phyloP scores from a whole-genome alignment of 2,797 vertebrate genomes.

The Poecile montanus region DNA sequence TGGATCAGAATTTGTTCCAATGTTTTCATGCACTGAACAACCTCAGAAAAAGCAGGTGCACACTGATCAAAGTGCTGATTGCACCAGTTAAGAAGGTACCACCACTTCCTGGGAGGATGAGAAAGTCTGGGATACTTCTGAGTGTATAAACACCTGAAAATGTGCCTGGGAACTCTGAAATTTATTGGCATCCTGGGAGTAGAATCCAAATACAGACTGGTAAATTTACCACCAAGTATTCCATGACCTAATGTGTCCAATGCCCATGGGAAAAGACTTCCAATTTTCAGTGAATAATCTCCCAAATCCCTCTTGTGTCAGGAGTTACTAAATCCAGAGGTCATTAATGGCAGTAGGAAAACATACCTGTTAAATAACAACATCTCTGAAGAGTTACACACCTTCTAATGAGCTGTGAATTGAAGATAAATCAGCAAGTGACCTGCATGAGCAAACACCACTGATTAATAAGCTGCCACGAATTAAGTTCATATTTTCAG shows the following conservation, averaged over 20 bases:
- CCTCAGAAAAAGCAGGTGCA: not conserved
- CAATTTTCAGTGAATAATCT: not conserved
- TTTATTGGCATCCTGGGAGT: not conserved
- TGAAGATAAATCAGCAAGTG: conserved; percentile 52
- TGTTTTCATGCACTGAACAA: not conserved
- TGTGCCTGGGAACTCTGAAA: not conserved
- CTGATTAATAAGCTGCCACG: conserved; percentile 59
- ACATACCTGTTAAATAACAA: conserved; percentile 24
- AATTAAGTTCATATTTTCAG: conserved; percentile 42
- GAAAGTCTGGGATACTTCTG: not conserved
- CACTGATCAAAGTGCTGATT: not conserved
- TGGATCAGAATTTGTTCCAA: not conserved
- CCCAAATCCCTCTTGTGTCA: not conserved
- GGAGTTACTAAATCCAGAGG: not conserved
- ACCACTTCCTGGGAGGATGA: not conserved
- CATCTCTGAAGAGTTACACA: conserved; percentile 30
- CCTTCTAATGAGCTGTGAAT: conserved; percentile 41
- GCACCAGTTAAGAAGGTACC: not conserved
- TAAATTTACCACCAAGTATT: not conserved
- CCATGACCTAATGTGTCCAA: not conserved
- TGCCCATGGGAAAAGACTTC: not conserved
- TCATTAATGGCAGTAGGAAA: conserved; percentile 7
- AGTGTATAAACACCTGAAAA: not conserved
- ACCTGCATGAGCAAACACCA: conserved; percentile 63
- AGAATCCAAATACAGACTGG: not conserved